Evolutionary conservation across 2,113 vertebrate genomes (phyloP), one percentile per base, ranked within the genome.

Genomic region (Oryzias woworae): DNA sequence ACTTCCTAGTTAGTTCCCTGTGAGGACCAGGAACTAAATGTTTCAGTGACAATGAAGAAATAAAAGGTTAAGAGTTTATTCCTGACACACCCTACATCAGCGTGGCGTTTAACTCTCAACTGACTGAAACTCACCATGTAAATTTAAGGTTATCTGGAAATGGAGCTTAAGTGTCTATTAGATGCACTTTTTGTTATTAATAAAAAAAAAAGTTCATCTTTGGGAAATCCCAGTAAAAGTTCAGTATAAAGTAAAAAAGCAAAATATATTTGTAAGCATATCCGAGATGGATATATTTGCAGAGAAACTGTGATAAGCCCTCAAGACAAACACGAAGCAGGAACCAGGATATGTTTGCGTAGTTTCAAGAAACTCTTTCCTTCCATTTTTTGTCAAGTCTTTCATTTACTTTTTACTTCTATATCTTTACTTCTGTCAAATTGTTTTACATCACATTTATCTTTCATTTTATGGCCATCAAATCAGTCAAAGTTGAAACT

Each of bases 321-420:
- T 59, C 13, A 75, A 73, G 23, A 60, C 48, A 84, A 89, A 84
- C 82, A 84, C 44, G 42, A 14, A 87, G 20, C 80, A 86, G 86
- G 86, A 90, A 80, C 83, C 85, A 87, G 86, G 87, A 89, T 86
- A 44, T 81, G 62, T 8, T 65, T 62, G 8, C 45, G 68, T 22
- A 10, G 41, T 10, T 31, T 22, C 26, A 64, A 1, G 13, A 5
- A 23, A 36, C 15, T 43, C 31, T 47, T 75, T 28, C 46, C 48
- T 36, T 26, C 13, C 50, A 42, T 2, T 41, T 53, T 14, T 23
- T 47, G 14, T 2, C 5, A 22, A 46, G 17, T 49, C 42, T 66
- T 63, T 43, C 12, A 53, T 48, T 60, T 42, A 24, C 17, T 18
- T 43, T 8, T 15, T 8, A 7, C 1, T 20, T 66, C 10, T 14